Conservation (phyloP, 2,797 vertebrate genomes). For the Parotocinclus haroldoi region DNA sequence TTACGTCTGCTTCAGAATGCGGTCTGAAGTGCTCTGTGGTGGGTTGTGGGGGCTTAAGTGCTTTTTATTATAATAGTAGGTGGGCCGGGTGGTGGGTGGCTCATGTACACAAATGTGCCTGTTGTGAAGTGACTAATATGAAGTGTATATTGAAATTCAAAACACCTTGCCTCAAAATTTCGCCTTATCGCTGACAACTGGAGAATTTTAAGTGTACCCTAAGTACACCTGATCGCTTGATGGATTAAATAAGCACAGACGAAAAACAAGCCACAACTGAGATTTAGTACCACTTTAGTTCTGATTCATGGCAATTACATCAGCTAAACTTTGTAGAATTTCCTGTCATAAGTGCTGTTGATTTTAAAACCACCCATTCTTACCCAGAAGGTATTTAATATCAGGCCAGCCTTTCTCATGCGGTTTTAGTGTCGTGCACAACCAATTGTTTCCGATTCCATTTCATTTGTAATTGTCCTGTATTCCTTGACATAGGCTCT, state of each 20-base stretch:
- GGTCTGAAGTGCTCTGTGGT: conserved; percentile 37
- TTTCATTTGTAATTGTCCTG: conserved; percentile 31
- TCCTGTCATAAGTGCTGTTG: conserved; percentile 4
- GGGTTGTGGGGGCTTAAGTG: conserved; percentile 33
- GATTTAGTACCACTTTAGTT: not conserved
- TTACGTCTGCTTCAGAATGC: conserved; percentile 39
- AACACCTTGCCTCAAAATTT: conserved; percentile 33
- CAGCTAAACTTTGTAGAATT: not conserved
- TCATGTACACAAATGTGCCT: conserved; percentile 20
- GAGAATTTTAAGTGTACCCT: conserved; percentile 4
- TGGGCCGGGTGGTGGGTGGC: conserved; percentile 45
- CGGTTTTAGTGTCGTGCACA: conserved; percentile 15
- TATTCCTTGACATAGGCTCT: conserved; percentile 34
- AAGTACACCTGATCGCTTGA: conserved; percentile 1
- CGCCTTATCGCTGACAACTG: conserved; percentile 26
- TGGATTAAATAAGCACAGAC: not conserved
- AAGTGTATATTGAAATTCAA: conserved; percentile 42
- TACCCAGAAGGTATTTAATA: conserved; percentile 10
- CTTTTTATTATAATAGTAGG: conserved; percentile 28
- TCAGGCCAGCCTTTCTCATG: conserved; percentile 15
- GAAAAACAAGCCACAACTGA: too few relatives aligned
- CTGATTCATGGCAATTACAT: not conserved
- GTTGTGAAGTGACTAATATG: conserved; percentile 21
- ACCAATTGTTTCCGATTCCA: conserved; percentile 30
- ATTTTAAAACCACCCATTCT: conserved; percentile 12